Evolutionary conservation across 1,140 invertebrate species (phyloP), one percentile per base, ranked within the genome.

Genomic region (Drosophila pruinosa): DNA sequence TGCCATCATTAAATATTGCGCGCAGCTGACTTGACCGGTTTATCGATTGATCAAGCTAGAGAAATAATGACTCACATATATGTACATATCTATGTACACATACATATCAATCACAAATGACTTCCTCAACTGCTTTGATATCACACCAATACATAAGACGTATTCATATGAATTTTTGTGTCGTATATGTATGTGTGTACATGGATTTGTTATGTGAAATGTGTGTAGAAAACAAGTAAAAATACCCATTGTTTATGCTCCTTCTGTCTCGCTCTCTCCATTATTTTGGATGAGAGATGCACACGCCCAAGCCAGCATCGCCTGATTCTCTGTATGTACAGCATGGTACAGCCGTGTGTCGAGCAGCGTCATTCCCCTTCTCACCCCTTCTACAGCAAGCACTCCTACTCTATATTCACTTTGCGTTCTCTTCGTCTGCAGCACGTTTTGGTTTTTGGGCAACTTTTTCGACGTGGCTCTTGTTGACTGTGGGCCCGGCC

Each of bases 241-340:
- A 64, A 64, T 56, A 64, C 12, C 12, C 28, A 36, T 56, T 64
- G 62, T 39, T 57, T 65, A 39, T 64, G 39, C 12, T 24, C 15
- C 4, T 41, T 12, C 52, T 67, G n/a, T 34, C 52, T 38, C 43
- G 6, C 58, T 28, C 52, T 67, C 62, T 24, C 15, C 21, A 48
- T n/a, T 36, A 2, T 47, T 38, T 54, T 34, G 31, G 17, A 8
- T 56, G 43, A 68, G 34, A 71, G 52, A 52, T 57, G 75, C 62
- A 72, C 58, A 81, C 80, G 67, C 80, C 65, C 67, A 77, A 54
- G 50, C 28, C 43, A 77, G 57, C 70, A 78, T 83, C 72, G 76
- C 71, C 75, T 75, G 80, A 85, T 76, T 80, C 59, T 80, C 56
- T 54, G 76, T 70, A 65, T 80, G 65, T 78, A 75, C 50, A 24